These are phyloP conservation scores for Dasypogon diadema DNA, from an alignment of 2,888 invertebrate genomes.

Conservation along the genomic window DNA sequence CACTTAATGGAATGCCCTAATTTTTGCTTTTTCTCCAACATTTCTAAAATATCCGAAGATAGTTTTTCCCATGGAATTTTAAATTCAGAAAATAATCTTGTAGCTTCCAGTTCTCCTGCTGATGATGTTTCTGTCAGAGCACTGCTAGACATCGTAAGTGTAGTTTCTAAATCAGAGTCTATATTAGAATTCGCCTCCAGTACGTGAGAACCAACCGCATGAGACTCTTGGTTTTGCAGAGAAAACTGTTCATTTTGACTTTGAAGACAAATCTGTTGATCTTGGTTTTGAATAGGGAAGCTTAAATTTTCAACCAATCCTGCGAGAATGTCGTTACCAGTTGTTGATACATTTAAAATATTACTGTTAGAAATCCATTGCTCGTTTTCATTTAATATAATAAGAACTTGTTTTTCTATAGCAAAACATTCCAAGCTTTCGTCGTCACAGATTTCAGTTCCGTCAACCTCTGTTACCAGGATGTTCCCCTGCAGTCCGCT, in stretches of 20 bases:
- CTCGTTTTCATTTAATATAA: not conserved
- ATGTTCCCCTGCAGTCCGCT: not conserved
- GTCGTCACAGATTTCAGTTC: conserved; percentile 40
- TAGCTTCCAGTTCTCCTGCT: too few species aligned
- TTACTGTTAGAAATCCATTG: not conserved
- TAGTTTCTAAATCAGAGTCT: not conserved
- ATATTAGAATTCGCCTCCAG: not conserved
- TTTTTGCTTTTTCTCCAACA: not conserved
- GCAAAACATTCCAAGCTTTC: not conserved
- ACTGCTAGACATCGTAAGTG: not conserved
- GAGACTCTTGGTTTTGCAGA: not conserved
- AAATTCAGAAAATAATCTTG: not conserved
- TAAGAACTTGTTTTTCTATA: not conserved
- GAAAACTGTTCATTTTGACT: not conserved
- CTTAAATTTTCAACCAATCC: not conserved
- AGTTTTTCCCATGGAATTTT: conserved; percentile 5
- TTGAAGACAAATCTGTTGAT: not conserved
- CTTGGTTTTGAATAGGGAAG: not conserved
- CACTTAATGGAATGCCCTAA: not conserved
- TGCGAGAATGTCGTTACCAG: not conserved
- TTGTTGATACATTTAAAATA: not conserved
- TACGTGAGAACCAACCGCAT: not conserved
- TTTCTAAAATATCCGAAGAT: not conserved
- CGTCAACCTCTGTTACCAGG: conserved; percentile 19
- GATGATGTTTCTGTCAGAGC: not conserved